Evolutionary conservation across 2,113 vertebrate species (phyloP), one percentile per base, ranked within the genome.

Genomic region (Sylvietta virens): DNA sequence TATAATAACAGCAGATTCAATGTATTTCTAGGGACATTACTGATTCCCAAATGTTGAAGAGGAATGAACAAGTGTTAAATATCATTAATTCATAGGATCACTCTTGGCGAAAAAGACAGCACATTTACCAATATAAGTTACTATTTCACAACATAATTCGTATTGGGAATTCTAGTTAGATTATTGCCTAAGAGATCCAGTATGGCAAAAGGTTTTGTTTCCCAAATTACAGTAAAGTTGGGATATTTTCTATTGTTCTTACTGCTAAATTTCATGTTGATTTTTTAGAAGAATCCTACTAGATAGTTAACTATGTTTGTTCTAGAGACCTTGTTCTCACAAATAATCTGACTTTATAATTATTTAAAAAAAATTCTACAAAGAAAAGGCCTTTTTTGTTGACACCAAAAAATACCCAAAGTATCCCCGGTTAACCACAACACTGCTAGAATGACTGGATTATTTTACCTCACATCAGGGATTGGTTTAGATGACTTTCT

Each of bases 401-500:
- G 47, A 11, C n/a, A 81, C 5, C 18, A 42, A 74, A 77, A 53
- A 19, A 58, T 2, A 81, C 30, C 44, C 30, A 4, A 67, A 86
- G 35, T 11, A 91, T 40, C 11, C 62, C 53, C 0, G 2, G 44
- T 64, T 56, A 35, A 84, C 37, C 10, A 64, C 27, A 94, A 58
- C 39, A 40, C 18, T 53, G 30, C 45, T 54, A 18, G 19, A 92
- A 85, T 44, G 35, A 76, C 27, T 88, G 72, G n/a, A 61, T 91
- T 94, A 61, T 79, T 98, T 98, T 98, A 99, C 99, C 98, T 99
- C 93, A 97, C 97, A 94, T 97, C 98, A 95, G 98, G 95, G 67
- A 98, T 96, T 69, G 98, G 97, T 98, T 99, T 99, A 84, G 98
- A 98, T 57, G 99, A 98, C 81, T 99, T 99, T 98, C 99, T 99